Evolutionary conservation across 2,888 invertebrate species (phyloP), one percentile per base, ranked within the genome.

Genomic region (Hofmannophila pseudospretella): DNA sequence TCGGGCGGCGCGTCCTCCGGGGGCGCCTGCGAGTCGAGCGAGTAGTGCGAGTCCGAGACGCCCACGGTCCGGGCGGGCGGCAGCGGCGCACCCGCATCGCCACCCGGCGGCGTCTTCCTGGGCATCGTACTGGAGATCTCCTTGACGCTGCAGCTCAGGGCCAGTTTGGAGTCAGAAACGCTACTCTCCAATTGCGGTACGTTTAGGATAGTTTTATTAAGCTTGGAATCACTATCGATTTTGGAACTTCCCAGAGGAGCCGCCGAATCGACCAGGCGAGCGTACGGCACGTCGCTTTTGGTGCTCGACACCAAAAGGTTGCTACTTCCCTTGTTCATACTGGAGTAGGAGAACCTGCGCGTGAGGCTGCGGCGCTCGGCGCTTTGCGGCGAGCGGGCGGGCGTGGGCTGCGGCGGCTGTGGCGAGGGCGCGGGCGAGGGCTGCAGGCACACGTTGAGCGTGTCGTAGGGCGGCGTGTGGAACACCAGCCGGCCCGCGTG

Each of bases 401-500:
- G 84, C 4, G 85, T 84, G 31, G 84, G 49, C 0, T 86, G 84
- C 2, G 85, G 85, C 0, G 86, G 84, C 41, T 82, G 81, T 12
- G 86, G 58, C 0, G 77, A 73, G 0, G 77, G 58, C 1, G 80
- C 80, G 27, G 76, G 81, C 5, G 89, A 88, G 33, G 94, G 94
- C 67, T 94, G 93, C 3, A 95, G 73, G 7, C 92, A 91, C 2
- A 95, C 93, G 52, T 93, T 91, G 55, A 93, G 89, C 26, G 92
- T 89, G 51, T 94, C 94, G 59, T 96, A 96, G 0, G 96, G 96
- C 0, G 96, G 95, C 0, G 96, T 96, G 52, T 96, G 94, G 70
- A 98, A 97, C 30, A 97, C 93, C 5, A 97, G 81, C 68, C 96
- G 93, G 19, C 93, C 92, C 38, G 94, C 90, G 65, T 97, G 96